Percentiles rank a stretch among this genome's conserved stretches.
Evolutionary conservation across 2,113 vertebrate genomes (phyloP).

Genomic region (Corythaeola cristata): DNA sequence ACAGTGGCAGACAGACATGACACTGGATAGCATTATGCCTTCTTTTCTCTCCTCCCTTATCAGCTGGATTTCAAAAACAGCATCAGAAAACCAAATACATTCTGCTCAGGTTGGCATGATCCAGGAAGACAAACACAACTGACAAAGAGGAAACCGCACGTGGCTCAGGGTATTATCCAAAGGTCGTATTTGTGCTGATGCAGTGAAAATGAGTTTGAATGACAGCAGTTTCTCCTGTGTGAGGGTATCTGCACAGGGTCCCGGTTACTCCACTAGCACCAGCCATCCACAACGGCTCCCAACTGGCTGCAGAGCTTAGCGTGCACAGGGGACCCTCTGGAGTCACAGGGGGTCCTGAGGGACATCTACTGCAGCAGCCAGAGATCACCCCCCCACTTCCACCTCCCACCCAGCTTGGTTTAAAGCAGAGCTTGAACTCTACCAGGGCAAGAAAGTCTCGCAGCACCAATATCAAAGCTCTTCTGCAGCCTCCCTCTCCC

Average conservation of each 20-base stretch:
- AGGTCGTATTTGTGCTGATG: neutral
- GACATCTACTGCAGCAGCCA: neutral
- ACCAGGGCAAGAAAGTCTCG: neutral
- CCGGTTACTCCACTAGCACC: neutral
- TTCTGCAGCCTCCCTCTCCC: neutral
- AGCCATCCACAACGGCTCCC: neutral
- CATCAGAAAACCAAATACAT: neutral
- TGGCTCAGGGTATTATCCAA: accelerated
- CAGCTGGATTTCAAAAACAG: slow-evolving; percentile 8
- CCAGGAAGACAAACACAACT: neutral
- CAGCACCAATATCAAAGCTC: neutral
- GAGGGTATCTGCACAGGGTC: neutral
- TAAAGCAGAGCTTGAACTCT: neutral
- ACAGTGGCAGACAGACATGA: slow-evolving; percentile 10
- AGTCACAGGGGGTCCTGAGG: accelerated
- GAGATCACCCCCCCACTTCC: neutral
- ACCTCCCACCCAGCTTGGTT: accelerated
- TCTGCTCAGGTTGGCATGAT: neutral
- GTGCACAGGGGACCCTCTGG: neutral
- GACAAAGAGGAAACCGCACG: neutral
- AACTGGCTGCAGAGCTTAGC: neutral
- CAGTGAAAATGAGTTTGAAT: neutral
- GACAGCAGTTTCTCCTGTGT: neutral
- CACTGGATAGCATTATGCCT: accelerated
- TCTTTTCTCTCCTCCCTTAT: neutral